phyloP scores from a whole-genome alignment of 2,113 vertebrate species.

The Ranitomeya variabilis region DNA sequence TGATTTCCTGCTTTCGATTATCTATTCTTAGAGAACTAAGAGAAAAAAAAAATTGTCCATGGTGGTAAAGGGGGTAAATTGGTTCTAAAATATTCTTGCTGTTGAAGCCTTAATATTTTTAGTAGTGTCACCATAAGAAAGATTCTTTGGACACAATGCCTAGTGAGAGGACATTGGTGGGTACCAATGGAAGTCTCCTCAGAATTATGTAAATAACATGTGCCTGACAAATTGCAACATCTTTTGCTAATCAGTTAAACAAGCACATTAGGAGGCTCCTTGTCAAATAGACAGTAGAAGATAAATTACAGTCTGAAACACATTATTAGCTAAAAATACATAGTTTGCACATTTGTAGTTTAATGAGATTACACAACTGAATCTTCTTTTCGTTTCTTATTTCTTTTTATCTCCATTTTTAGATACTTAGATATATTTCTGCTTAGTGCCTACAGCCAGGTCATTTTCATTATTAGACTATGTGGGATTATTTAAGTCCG shows the following conservation, averaged over 20 bases:
- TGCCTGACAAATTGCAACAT: not conserved
- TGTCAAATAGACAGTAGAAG: not conserved
- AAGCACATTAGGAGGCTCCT: not conserved
- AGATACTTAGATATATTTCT: conserved; percentile 5
- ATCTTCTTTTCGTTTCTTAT: not conserved
- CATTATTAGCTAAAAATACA: not conserved
- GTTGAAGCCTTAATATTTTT: too few relatives aligned
- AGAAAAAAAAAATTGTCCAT: too few relatives aligned
- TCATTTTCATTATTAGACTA: not conserved
- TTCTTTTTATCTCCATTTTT: not conserved
- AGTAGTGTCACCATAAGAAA: too few relatives aligned
- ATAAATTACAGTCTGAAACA: not conserved
- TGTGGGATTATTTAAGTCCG: not conserved
- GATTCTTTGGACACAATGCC: too few relatives aligned
- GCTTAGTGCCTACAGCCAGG: not conserved
- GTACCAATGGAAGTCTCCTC: too few relatives aligned
- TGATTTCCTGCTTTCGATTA: too few relatives aligned
- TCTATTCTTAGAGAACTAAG: too few relatives aligned
- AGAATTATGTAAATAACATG: not conserved
- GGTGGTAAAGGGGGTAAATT: too few relatives aligned
- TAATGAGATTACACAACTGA: not conserved
- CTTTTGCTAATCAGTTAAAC: not conserved
- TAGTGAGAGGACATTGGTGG: too few relatives aligned
- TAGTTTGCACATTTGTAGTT: not conserved
- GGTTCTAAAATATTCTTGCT: too few relatives aligned